Evolutionary conservation across 2,888 invertebrate genomes (phyloP).

Genomic region (Sympetrum striolatum): DNA sequence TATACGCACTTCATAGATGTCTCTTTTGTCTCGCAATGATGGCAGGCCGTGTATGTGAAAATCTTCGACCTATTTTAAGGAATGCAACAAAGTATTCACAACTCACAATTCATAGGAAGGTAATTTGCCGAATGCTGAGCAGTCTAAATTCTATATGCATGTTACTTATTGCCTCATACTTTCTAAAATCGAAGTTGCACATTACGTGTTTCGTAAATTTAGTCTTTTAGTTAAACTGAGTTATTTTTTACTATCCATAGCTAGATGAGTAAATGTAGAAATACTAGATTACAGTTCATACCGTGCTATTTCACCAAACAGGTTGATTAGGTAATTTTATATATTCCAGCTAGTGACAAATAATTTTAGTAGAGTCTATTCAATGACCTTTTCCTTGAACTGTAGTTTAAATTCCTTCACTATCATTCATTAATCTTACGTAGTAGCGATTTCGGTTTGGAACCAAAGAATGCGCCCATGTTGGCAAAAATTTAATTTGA

Average conservation of each 20-base stretch:
- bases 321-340: neutral
- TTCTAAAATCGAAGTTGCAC: neutral
- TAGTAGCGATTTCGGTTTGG: neutral
- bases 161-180: neutral
- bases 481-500: neutral
- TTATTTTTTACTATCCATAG: neutral
- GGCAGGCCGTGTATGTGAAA: constrained; percentile 38
- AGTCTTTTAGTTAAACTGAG: too few relatives aligned
- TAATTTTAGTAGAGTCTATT: neutral
- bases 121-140: neutral
- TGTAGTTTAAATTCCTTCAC: neutral
- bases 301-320: neutral
- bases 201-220: neutral
- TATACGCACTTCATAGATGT: neutral
- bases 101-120: neutral
- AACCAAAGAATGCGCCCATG: neutral
- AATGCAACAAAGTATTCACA: neutral
- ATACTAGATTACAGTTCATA: neutral
- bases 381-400: neutral
- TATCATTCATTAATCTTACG: neutral
- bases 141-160: neutral
- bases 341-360: neutral
- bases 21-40: constrained; percentile 13
- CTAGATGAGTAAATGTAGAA: neutral
- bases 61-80: constrained; percentile 27